Conservation (phyloP, 1,140 invertebrate genomes). For the Pseudachorutes palmiensis region DNA sequence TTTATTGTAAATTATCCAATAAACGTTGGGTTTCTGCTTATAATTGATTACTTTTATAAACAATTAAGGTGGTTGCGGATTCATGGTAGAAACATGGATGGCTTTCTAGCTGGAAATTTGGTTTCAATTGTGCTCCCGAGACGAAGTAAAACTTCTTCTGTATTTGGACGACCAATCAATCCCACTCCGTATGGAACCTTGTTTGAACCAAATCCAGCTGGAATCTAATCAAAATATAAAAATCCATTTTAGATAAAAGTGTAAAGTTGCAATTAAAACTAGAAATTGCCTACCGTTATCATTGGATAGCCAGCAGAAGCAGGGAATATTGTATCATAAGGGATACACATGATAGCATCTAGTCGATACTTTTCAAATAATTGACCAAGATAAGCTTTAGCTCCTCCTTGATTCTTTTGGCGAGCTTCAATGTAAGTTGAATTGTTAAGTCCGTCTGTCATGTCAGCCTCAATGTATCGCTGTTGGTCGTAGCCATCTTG, state of each 20-base stretch:
- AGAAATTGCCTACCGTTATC: no score
- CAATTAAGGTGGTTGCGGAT: no score
- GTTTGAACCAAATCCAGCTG: not conserved
- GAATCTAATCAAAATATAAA: not conserved
- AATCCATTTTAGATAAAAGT: no score
- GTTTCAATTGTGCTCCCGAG: not conserved
- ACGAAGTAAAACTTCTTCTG: not conserved
- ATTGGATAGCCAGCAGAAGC: no score
- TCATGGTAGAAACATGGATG: not conserved
- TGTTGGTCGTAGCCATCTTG: constrained; percentile 16
- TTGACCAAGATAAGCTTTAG: not conserved
- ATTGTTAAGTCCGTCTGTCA: constrained; percentile 12
- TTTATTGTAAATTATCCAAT: no score
- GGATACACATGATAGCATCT: not conserved
- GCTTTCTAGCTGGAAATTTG: not conserved
- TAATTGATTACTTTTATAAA: no score
- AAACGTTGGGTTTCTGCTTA: no score
- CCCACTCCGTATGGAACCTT: not conserved
- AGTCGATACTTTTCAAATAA: not conserved
- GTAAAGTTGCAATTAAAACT: no score
- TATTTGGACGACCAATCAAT: not conserved
- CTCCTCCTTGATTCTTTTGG: not conserved
- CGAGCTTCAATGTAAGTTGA: constrained; percentile 9
- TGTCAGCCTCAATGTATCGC: not conserved
- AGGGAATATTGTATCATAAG: not conserved